Base-by-base conservation (phyloP, 2,888 invertebrate genomes). In the Drosophila emarginata region DNA sequence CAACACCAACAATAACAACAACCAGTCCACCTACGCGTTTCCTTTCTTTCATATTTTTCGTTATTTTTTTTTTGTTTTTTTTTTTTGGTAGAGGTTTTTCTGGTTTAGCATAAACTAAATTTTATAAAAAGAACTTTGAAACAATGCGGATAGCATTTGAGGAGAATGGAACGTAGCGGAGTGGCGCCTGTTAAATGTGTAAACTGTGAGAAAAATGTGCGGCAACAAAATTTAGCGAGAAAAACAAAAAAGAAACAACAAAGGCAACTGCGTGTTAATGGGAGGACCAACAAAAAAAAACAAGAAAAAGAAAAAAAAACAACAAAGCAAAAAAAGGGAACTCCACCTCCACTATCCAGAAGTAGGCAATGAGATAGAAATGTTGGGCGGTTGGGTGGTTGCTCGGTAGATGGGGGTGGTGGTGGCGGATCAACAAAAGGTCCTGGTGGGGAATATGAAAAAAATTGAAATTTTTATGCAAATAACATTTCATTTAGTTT, bases 401-500 rank as follows among this genome's bases (percentile, higher is more conserved):
- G n/a, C n/a, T n/a, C n/a, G 15, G 39, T 37, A 28, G 15, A 0
- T 28, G 1, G 28, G n/a, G n/a, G n/a, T n/a, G n/a, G n/a, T n/a
- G 32, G 32, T 32, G 32, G 32, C 32, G 53, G 60, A 61, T 60
- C 50, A 59, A 59, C 58, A 57, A 57, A 56, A 50, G 39, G 53
- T 32, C 54, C 37, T 54, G 21, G 14, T 32, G 40, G 15, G 14
- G 53, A 60, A 65, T 61, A 56, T 56, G 58, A 64, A 62, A 64
- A 64, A 66, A 60, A 62, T 62, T 75, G 74, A 68, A 78, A 80
- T 77, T 85, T 78, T 77, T 85, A 83, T 85, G 86, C 82, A 85
- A 83, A 83, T 83, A 83, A 75, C 86, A 83, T 83, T 82, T 82
- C 77, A 85, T 85, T 83, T 83, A 85, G 82, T 82, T 74, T 57